A percentile compares a stretch with the other conserved stretches of the same genome.
Conservation (phyloP, 2,113 vertebrate species). For the Brachyistius frenatus region DNA sequence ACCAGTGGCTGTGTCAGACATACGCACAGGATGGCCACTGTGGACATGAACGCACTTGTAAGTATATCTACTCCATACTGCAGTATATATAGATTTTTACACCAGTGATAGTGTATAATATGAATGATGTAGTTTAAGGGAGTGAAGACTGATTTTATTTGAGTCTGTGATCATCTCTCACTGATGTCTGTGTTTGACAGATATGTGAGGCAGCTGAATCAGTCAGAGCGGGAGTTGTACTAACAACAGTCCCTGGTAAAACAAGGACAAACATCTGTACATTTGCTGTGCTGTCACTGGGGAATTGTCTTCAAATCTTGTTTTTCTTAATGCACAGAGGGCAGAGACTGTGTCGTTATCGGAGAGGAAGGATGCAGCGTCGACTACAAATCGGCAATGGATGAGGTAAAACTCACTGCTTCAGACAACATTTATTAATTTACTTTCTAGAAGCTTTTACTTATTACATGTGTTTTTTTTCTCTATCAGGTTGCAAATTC, state of each 20-base stretch:
- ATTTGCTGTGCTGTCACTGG: neutral
- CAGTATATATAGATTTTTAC: neutral
- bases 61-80: conserved; percentile 49
- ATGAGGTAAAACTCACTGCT: conserved; percentile 59
- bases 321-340: conserved; percentile 16
- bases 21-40: conserved; percentile 12
- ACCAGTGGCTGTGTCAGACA: neutral
- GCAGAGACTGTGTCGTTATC: conserved; percentile 36
- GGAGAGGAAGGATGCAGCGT: conserved; percentile 55
- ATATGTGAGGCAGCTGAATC: conserved; percentile 35
- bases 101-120: neutral
- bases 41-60: conserved; percentile 63
- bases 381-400: conserved; percentile 53
- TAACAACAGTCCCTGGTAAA: conserved; percentile 60
- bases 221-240: conserved; percentile 68
- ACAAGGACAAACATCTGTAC: neutral
- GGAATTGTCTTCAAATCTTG: neutral
- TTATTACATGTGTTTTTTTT: neutral
- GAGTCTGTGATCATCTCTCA: neutral
- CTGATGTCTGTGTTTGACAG: conserved; percentile 27
- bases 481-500: conserved; percentile 56
- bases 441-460: neutral
- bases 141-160: neutral
- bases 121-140: neutral
- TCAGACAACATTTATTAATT: neutral